Evolutionary conservation across 2,797 vertebrate genomes (phyloP), one percentile per base, ranked within the genome.

Genomic region (Rhabdophis nuchalis): DNA sequence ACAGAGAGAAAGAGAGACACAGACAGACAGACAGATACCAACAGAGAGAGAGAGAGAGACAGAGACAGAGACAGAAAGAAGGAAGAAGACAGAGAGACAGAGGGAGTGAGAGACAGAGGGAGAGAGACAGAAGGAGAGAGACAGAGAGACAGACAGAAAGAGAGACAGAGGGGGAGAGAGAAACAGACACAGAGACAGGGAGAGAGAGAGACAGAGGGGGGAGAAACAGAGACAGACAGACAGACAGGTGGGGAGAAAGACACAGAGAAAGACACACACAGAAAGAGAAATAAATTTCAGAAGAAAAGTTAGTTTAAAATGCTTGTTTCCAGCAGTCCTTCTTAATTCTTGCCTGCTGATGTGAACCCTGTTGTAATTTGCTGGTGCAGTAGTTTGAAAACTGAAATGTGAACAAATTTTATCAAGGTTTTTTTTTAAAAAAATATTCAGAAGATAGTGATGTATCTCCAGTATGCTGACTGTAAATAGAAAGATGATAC

Each of bases 111-210:
- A 6, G 56, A 56, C 5, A 2, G 53, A 53, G 53, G 3, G 46
- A 52, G 1, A 46, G 46, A 46, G 46, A 53, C 11, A 16, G 54
- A 16, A 12, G 14, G 0, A 54, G 54, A 4, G 12, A 54, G 12
- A 4, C 13, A 54, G 12, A 2, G 12, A 4, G 4, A 16, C 14
- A 4, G 54, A 1, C 13, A 18, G 54, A 1, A 50, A 50, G 5
- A 50, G 54, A 5, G 54, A 56, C 13, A 16, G 11, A 20, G 18
- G 23, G 23, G 23, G 57, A 1, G 23, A 25, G 6, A 1, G 6
- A 23, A 20, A 8, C 1, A 57, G 2, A 27, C 5, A 29, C 4
- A 23, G 0, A 8, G 18, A 8, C 6, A 2, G 20, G 1, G 57
- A 57, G 18, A 23, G 5, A 2, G 18, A 57, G 56, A 6, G 18